Conservation (phyloP, 2,888 invertebrate species). For the Platycnemis pennipes region DNA sequence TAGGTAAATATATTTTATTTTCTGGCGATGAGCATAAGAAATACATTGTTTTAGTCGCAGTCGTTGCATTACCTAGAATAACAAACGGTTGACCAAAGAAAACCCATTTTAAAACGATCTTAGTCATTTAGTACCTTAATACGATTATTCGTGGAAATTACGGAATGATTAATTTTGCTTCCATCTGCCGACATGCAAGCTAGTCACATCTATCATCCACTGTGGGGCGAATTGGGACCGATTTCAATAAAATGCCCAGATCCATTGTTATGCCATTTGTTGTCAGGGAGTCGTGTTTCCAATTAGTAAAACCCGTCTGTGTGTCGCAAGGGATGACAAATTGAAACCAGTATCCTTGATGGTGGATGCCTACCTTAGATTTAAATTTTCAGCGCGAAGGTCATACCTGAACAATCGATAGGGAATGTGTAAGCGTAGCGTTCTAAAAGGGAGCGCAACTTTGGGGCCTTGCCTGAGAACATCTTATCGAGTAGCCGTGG, state of each 20-base stretch:
- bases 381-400: neutral
- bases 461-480: neutral
- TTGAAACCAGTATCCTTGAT: slow-evolving; percentile 57
- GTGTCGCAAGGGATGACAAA: slow-evolving; percentile 35
- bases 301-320: slow-evolving; percentile 9
- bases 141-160: no score
- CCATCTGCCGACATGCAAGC: neutral
- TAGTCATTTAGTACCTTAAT: no score
- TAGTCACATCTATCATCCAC: neutral
- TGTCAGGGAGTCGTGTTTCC: neutral
- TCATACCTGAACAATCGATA: slow-evolving; percentile 34
- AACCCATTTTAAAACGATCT: no score
- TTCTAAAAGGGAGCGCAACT: neutral
- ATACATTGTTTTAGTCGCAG: no score
- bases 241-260: neutral
- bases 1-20: no score
- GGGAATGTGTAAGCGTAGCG: neutral
- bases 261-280: slow-evolving; percentile 10
- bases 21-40: no score
- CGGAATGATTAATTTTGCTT: neutral
- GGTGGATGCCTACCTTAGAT: no score
- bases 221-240: neutral
- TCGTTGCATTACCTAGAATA: no score
- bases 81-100: no score
- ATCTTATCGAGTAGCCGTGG: neutral